Conservation (phyloP, 2,797 vertebrate genomes). For the Platalea minor region DNA sequence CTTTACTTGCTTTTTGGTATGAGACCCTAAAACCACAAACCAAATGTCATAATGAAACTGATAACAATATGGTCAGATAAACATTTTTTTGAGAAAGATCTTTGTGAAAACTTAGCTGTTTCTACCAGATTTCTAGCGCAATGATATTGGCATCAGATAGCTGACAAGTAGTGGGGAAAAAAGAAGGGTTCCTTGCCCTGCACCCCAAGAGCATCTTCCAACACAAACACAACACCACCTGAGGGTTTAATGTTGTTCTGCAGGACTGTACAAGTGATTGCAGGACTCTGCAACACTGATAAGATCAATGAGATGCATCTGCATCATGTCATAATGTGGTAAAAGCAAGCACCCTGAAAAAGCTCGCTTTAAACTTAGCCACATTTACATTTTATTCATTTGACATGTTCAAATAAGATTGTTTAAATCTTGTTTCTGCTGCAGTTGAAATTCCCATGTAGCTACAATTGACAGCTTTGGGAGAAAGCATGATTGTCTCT, state of each 20-base stretch:
- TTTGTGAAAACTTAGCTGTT: background rate
- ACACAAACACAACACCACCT: background rate
- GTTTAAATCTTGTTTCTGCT: background rate
- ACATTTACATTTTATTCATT: slow-evolving; percentile 8
- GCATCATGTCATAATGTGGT: background rate
- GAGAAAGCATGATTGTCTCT: background rate
- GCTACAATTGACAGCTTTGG: background rate
- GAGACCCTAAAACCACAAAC: background rate
- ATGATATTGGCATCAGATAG: background rate
- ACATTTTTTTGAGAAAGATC: background rate
- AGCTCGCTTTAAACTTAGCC: background rate
- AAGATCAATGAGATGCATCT: slow-evolving; percentile 26
- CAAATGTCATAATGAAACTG: background rate
- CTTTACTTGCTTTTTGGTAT: background rate
- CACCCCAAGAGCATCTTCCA: background rate
- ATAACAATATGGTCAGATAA: background rate
- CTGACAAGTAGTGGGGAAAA: background rate
- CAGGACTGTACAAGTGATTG: background rate
- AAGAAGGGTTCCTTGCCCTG: background rate
- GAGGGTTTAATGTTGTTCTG: background rate
- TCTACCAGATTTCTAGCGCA: background rate
- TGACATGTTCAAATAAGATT: slow-evolving; percentile 1
- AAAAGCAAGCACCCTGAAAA: slow-evolving; percentile 36
- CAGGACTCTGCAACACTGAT: background rate
- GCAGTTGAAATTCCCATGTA: background rate